Percentiles rank a stretch among this genome's conserved stretches.
Evolutionary conservation across 2,888 invertebrate species (phyloP).

Genomic region (Rhorus exstirpatorius): DNA sequence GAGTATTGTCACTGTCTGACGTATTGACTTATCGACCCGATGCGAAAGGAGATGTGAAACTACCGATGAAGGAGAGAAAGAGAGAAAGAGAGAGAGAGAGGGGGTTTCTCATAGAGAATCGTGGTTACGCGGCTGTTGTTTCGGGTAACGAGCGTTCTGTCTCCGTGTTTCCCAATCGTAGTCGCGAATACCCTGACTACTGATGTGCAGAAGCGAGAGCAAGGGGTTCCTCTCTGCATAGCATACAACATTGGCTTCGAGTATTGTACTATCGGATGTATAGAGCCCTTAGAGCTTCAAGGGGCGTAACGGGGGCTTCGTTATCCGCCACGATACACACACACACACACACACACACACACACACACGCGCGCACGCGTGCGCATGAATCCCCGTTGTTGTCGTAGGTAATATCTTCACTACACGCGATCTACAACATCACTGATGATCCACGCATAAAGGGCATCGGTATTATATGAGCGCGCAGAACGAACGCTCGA

Average conservation of each 20-base stretch:
- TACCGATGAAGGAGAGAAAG: slow-evolving; percentile 32
- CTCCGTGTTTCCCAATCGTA: slow-evolving; percentile 59
- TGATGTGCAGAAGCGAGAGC: slow-evolving; percentile 49
- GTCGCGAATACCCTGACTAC: slow-evolving; percentile 49
- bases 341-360: slow-evolving; percentile 1
- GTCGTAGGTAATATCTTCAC: slow-evolving; percentile 43
- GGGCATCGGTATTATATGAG: slow-evolving; percentile 3
- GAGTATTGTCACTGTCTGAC: slow-evolving; percentile 76
- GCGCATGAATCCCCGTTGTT: not conserved
- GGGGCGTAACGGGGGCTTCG: slow-evolving; percentile 44
- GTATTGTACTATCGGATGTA: slow-evolving; percentile 49
- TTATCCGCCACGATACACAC: slow-evolving; percentile 42
- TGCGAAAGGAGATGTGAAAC: slow-evolving; percentile 46
- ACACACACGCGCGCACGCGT: no score
- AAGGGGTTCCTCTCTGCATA: not conserved
- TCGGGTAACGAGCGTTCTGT: slow-evolving; percentile 73
- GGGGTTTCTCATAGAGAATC: slow-evolving; percentile 65
- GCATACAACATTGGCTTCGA: slow-evolving; percentile 20
- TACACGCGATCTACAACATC: slow-evolving; percentile 44
- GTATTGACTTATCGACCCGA: slow-evolving; percentile 79
- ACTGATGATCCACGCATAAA: slow-evolving; percentile 38
- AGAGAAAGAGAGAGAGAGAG: slow-evolving; percentile 17
- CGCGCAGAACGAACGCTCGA: not conserved
- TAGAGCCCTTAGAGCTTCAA: slow-evolving; percentile 38
- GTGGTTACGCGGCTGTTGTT: slow-evolving; percentile 76